These are phyloP conservation scores for Morelia viridis DNA, from an alignment of 2,797 vertebrate species.

Conservation along the genomic window DNA sequence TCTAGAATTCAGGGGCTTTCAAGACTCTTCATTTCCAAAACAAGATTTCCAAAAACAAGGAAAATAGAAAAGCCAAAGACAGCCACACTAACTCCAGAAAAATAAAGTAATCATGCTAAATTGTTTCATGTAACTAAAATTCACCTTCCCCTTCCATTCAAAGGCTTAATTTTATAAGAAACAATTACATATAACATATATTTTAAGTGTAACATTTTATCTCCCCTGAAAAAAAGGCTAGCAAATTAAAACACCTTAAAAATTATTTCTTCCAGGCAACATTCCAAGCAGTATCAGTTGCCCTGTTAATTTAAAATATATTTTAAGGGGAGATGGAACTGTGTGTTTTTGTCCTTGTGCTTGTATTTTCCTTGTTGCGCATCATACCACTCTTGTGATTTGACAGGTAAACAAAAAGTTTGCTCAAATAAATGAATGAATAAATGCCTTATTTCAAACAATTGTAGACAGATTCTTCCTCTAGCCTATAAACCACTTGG, in stretches of 20 bases:
- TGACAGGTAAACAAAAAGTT: neutral
- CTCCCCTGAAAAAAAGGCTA: neutral
- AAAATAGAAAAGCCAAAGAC: constrained; percentile 8
- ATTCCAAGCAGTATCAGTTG: neutral
- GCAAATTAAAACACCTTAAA: constrained; percentile 17
- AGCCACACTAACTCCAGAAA: constrained; percentile 20
- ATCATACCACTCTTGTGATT: neutral
- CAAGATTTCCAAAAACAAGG: constrained; percentile 20
- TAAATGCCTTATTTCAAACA: constrained; percentile 15
- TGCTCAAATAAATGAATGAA: neutral
- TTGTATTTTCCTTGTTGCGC: neutral
- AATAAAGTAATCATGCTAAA: constrained; percentile 18
- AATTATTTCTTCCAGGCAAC: neutral
- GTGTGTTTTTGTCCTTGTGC: neutral
- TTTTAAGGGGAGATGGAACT: neutral
- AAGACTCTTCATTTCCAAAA: constrained; percentile 1
- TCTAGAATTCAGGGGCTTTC: neutral
- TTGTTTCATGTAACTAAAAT: neutral
- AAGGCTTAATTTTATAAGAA: neutral
- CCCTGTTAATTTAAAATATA: constrained; percentile 22
- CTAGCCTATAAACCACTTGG: neutral
- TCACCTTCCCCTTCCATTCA: neutral
- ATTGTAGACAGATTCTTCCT: neutral
- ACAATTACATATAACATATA: neutral
- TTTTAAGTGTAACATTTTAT: neutral